Conservation (phyloP, 2,888 invertebrate species). For the Amphipyra tragopoginis region DNA sequence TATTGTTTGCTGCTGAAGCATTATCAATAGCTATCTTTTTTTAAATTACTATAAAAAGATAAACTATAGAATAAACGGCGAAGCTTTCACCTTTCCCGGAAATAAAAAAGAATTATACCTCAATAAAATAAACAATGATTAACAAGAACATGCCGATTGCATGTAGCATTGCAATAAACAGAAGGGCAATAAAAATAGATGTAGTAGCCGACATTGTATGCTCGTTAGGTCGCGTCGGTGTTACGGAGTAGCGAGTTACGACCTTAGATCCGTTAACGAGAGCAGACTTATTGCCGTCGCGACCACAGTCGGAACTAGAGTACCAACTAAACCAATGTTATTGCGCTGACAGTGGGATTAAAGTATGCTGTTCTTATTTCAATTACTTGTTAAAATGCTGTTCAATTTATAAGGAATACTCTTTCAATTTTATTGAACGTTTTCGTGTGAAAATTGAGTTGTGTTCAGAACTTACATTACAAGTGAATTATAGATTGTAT, state of each 20-base stretch:
- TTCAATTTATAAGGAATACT: conserved; percentile 30
- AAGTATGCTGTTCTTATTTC: conserved; percentile 48
- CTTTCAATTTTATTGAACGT: conserved; percentile 16
- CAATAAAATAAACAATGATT: conserved; percentile 57
- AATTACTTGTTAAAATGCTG: conserved; percentile 45
- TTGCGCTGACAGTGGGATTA: conserved; percentile 63
- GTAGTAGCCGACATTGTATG: conserved; percentile 64
- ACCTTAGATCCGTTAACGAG: conserved; percentile 74
- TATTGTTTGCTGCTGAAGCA: no score
- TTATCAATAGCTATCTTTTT: no score
- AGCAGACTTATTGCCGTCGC: conserved; percentile 72
- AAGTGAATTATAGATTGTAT: no score
- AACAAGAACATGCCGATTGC: conserved; percentile 55
- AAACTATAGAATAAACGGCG: not conserved
- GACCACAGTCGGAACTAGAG: conserved; percentile 57
- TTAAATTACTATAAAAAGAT: no score
- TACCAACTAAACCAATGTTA: conserved; percentile 72
- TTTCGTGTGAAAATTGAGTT: not conserved
- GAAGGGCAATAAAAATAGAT: conserved; percentile 56
- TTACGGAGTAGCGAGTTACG: conserved; percentile 66
- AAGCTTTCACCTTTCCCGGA: not conserved
- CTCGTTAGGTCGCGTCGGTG: conserved; percentile 68
- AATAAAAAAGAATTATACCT: conserved; percentile 15
- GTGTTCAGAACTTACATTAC: not conserved
- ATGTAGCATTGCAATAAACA: conserved; percentile 60